phyloP scores from a whole-genome alignment of 2,113 vertebrate genomes.

The Heptranchias perlo region DNA sequence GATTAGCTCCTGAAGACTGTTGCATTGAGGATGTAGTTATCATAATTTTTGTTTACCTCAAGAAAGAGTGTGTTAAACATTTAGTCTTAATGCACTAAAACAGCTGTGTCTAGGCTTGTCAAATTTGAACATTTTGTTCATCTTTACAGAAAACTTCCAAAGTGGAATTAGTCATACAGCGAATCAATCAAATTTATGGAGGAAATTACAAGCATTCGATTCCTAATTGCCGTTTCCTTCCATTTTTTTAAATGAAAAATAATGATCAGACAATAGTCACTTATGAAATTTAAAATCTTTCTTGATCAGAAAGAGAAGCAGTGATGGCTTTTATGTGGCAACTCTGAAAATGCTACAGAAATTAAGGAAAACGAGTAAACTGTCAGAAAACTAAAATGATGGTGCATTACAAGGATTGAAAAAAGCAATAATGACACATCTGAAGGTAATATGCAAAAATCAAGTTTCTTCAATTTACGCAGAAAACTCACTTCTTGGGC shows the following conservation, averaged over 20 bases:
- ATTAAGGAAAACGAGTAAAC: not conserved
- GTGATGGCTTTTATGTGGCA: not conserved
- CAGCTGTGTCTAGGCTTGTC: slow-evolving; percentile 15
- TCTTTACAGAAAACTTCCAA: slow-evolving; percentile 7
- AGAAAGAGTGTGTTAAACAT: not conserved
- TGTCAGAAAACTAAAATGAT: not conserved
- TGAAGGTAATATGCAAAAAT: slow-evolving; percentile 14
- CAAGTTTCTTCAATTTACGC: slow-evolving; percentile 17
- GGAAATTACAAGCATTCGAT: not conserved
- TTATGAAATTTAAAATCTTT: not conserved
- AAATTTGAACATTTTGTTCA: slow-evolving; percentile 29
- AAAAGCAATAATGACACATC: slow-evolving; percentile 32
- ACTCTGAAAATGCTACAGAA: not conserved
- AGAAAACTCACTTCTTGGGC: not conserved
- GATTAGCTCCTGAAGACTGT: not conserved
- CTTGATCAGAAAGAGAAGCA: not conserved
- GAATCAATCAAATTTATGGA: not conserved
- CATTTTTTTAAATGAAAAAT: not conserved
- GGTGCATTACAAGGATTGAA: not conserved
- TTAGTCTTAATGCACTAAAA: slow-evolving; percentile 17
- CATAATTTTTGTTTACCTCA: not conserved
- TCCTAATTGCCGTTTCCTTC: not conserved
- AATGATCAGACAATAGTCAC: not conserved
- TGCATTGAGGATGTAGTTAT: not conserved
- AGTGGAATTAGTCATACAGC: not conserved